These are phyloP conservation scores for Stenurella melanura DNA, from an alignment of 2,888 invertebrate species.

Conservation along the genomic window DNA sequence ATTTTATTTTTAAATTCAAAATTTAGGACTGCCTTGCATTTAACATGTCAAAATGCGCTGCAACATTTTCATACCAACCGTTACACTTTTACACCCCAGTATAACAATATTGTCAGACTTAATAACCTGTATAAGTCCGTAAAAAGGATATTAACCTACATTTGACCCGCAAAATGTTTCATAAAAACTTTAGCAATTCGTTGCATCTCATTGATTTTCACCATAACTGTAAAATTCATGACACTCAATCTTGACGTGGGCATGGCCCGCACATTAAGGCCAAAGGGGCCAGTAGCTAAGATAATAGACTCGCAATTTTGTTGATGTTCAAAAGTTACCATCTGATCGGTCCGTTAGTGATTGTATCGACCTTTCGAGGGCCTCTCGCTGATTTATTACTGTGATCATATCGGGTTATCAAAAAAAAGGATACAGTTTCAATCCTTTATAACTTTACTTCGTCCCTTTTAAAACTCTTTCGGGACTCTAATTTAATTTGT, in stretches of 20 bases:
- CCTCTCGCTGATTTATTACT: constrained; percentile 34
- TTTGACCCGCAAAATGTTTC: constrained; percentile 36
- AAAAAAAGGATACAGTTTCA: constrained; percentile 38
- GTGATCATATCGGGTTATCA: constrained; percentile 40
- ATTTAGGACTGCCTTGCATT: background rate
- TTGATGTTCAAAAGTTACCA: constrained; percentile 47
- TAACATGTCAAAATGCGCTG: background rate
- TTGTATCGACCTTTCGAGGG: constrained; percentile 38
- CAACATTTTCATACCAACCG: background rate
- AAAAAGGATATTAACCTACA: constrained; percentile 21
- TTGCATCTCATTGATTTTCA: constrained; percentile 46
- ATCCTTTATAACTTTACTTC: constrained; percentile 32
- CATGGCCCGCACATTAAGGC: constrained; percentile 37
- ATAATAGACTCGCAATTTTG: constrained; percentile 52
- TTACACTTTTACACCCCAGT: background rate
- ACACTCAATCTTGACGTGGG: constrained; percentile 35
- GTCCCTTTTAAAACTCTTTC: constrained; percentile 9
- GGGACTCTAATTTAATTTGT: constrained; percentile 12
- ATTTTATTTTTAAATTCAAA: background rate
- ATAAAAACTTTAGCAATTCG: constrained; percentile 48
- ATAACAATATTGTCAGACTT: background rate
- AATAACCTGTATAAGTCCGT: constrained; percentile 20
- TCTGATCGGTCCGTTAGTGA: constrained; percentile 42
- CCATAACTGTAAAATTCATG: constrained; percentile 45
- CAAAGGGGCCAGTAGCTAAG: constrained; percentile 41